Evolutionary conservation across 2,113 vertebrate genomes (phyloP), one percentile per base, ranked within the genome.

Genomic region (Tetrax tetrax): DNA sequence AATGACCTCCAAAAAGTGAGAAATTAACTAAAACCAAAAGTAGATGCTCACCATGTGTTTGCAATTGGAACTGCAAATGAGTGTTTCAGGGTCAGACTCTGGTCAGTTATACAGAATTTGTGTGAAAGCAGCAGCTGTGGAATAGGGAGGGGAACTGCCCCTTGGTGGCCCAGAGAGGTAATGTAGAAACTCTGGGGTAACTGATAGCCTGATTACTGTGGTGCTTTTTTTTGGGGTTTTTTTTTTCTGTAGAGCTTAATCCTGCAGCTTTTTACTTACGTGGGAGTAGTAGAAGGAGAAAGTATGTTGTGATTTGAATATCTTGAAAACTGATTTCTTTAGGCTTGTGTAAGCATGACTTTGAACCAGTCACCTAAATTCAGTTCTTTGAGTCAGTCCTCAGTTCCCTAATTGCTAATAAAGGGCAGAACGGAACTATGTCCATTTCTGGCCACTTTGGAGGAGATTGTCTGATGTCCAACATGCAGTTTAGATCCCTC

Each of bases 21-120:
- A 83, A 92, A 84, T n/a, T 92, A 71, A 89, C 95, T 95, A 74
- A 96, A 94, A 87, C 22, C 69, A 71, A n/a, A 79, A 86, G 59
- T 65, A 47, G n/a, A 57, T 72, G 41, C 23, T 95, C 6, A 4
- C 71, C 83, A 59, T 33, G 47, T 71, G 53, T 76, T 96, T 91
- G 84, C 57, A 82, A 57, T 75, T 77, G 56, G 71, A 53, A 18
- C 37, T 60, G 61, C n/a, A 72, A 79, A 63, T 12, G 29, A 83
- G 7, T 20, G 37, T 51, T 87, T 68, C 35, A 61, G 75, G 77
- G 35, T 92, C 70, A 85, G 1, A 54, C 60, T 90, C 59, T 93
- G 83, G 71, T 80, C 70, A 60, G 53, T 72, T 37, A 8, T 2
- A 28, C 17, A 38, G 59, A 45, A 22, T 28, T 37, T 37, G 69